Evolutionary conservation across 2,113 vertebrate species (phyloP).

Genomic region (Catharus minimus): DNA sequence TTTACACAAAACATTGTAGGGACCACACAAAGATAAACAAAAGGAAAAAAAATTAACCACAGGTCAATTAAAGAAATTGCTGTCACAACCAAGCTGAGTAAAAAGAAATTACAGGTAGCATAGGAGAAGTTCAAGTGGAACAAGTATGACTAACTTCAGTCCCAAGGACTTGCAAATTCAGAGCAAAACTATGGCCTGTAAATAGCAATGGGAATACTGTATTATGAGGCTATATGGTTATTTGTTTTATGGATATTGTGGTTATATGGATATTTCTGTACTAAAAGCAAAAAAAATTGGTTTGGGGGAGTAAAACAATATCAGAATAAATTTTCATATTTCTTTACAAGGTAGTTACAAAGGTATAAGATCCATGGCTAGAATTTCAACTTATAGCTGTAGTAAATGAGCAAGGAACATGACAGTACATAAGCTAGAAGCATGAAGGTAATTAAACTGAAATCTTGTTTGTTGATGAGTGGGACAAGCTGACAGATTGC

Average conservation of each 20-base stretch:
- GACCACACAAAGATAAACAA: neutral
- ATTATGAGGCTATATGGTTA: neutral
- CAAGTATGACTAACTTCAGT: neutral
- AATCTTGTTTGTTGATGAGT: neutral
- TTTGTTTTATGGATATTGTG: no score
- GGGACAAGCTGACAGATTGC: neutral
- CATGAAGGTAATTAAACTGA: neutral
- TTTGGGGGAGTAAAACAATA: fast-evolving
- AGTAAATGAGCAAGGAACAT: neutral
- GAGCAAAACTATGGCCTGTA: neutral
- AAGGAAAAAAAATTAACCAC: neutral
- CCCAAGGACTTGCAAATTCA: neutral
- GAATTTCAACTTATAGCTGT: neutral
- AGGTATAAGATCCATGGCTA: neutral
- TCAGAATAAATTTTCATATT: neutral
- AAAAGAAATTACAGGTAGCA: neutral
- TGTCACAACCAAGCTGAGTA: neutral
- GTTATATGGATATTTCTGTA: neutral
- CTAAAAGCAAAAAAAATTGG: neutral
- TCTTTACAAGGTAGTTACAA: neutral
- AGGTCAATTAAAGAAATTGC: neutral
- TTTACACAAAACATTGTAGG: neutral
- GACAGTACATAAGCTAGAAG: neutral
- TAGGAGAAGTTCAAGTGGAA: neutral
- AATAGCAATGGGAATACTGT: neutral